Evolutionary conservation across 1,140 invertebrate species (phyloP), one percentile per base, ranked within the genome.

Genomic region (Ceratosolen fusciceps): DNA sequence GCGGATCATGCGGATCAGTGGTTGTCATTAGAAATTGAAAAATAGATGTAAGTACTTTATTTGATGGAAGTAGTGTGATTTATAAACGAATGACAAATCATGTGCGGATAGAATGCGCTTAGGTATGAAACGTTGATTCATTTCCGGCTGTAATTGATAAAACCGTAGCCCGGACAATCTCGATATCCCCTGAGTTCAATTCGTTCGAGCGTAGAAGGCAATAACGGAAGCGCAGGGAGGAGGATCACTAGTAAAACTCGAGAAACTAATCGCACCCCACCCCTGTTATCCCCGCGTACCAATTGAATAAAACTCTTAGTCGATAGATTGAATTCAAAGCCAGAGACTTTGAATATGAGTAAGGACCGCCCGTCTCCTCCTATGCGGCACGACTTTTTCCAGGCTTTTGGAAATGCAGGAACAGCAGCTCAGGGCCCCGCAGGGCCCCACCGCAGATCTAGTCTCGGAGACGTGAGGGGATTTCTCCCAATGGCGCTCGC

Each of bases 401-500:
- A n/a, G n/a, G n/a, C n/a, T n/a, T n/a, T n/a, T n/a, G n/a, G n/a
- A n/a, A n/a, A n/a, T n/a, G n/a, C n/a, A n/a, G n/a, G n/a, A n/a
- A n/a, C n/a, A n/a, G n/a, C n/a, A n/a, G n/a, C n/a, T 19, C 49
- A 52, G 49, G 31, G n/a, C 62, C 21, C 74, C 4, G 4, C 74
- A 12, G 43, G 74, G 58, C 31, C 47, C 47, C 47, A 68, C 74
- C 47, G 24, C 62, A 47, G 43, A 54, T n/a, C 60, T 8, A n/a
- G 2, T 0, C 24, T 2, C 19, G 16, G 37, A 21, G 24, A 24
- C 39, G 39, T 19, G 74, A n/a, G 24, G 52, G 43, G 52, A 29
- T 75, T 65, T 65, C 34, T 75, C 73, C 29, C 73, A 52, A 34
- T 67, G 43, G n/a, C n/a, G 14, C 31, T 26, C 47, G 29, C 21